These are phyloP conservation scores for Ameiurus melas DNA, from an alignment of 2,113 vertebrate species.

Conservation along the genomic window DNA sequence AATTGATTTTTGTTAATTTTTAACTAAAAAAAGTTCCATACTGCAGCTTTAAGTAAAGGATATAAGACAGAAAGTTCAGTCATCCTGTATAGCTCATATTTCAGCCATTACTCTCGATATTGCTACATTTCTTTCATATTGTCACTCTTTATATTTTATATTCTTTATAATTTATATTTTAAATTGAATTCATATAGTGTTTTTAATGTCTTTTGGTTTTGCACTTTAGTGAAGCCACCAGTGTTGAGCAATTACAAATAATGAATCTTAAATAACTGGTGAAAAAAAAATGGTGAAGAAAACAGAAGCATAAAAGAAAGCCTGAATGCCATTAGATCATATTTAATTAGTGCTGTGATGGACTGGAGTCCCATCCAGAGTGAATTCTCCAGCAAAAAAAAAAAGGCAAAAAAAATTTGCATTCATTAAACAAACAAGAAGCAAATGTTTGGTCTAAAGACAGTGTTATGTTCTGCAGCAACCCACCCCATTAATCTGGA, in stretches of 20 bases:
- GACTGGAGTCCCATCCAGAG: neutral
- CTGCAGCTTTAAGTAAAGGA: neutral
- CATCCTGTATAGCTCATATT: neutral
- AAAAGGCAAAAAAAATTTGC: no score
- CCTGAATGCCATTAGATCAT: slow-evolving; percentile 46
- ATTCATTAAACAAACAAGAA: neutral
- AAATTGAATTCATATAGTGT: neutral
- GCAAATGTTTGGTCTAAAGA: neutral
- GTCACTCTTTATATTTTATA: neutral
- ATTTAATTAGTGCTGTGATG: neutral
- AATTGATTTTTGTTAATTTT: no score
- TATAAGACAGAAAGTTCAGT: neutral
- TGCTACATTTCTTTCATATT: neutral
- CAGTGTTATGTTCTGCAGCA: neutral
- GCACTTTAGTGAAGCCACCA: neutral
- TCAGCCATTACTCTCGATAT: neutral
- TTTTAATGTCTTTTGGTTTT: neutral
- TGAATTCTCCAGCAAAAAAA: neutral
- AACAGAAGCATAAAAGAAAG: neutral
- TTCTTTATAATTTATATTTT: no score
- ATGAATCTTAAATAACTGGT: slow-evolving; percentile 5
- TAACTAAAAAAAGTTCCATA: no score
- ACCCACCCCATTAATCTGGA: neutral
- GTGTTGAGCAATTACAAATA: slow-evolving; percentile 12
- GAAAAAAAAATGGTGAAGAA: neutral